A percentile compares a stretch with the other conserved stretches of the same genome.
Conservation (phyloP, 2,797 vertebrate species). For the Phylloscopus collybita region DNA sequence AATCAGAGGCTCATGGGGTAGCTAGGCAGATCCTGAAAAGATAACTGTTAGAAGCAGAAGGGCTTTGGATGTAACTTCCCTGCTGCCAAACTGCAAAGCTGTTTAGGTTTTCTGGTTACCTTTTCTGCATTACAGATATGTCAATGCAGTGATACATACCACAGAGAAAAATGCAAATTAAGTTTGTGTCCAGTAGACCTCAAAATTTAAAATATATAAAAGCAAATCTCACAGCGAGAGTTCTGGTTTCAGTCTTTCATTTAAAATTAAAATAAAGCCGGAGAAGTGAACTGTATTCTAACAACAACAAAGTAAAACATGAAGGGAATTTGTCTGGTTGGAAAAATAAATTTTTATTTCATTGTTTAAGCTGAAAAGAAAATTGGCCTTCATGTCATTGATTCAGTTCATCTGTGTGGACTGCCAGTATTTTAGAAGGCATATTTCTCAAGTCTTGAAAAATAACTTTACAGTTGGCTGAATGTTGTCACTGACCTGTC, state of each 20-base stretch:
- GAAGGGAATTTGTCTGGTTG: neutral
- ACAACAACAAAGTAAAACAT: neutral
- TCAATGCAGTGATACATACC: neutral
- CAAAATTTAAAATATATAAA: neutral
- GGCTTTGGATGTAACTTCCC: neutral
- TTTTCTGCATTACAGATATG: neutral
- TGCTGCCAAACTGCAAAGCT: neutral
- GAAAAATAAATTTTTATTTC: neutral
- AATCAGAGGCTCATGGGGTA: neutral
- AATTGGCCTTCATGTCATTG: neutral
- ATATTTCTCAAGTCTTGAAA: neutral
- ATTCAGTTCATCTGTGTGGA: rapidly evolving
- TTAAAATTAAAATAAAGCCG: neutral
- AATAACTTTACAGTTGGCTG: neutral
- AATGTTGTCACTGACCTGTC: neutral
- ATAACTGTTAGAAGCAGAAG: neutral
- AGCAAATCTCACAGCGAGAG: neutral
- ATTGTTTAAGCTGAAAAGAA: neutral
- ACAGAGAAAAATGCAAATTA: neutral
- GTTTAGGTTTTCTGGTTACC: neutral
- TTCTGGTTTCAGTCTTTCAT: neutral
- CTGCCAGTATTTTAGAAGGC: neutral
- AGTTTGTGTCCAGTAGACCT: neutral
- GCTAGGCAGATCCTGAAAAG: neutral
- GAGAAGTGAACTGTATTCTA: neutral